Evolutionary conservation across 2,797 vertebrate genomes (phyloP).

Genomic region (Rhadinocentrus ornatus): DNA sequence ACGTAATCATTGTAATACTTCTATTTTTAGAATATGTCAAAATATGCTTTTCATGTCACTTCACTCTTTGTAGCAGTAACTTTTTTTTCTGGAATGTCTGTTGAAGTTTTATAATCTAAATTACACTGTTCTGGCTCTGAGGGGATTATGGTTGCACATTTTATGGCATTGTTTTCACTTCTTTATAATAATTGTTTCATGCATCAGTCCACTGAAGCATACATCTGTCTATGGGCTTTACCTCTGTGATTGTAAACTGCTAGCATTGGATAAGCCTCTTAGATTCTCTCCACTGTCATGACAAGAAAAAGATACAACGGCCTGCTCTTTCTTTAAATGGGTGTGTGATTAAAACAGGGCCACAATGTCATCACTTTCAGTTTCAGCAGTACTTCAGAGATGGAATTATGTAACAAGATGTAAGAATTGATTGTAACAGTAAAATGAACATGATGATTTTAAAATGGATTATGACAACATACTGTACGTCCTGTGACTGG

Average conservation of each 20-base stretch:
- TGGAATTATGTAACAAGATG: conserved; percentile 55
- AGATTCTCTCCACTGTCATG: conserved; percentile 63
- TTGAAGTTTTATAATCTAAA: conserved; percentile 26
- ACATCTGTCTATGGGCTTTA: conserved; percentile 31
- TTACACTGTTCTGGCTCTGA: conserved; percentile 27
- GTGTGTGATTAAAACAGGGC: conserved; percentile 34
- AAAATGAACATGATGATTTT: conserved; percentile 25
- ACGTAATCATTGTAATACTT: conserved; percentile 8
- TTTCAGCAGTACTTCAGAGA: conserved; percentile 33
- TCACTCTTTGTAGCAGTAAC: background rate
- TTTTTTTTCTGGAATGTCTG: conserved; percentile 7
- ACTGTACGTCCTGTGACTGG: background rate
- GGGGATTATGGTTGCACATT: conserved; percentile 49
- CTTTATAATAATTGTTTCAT: conserved; percentile 22
- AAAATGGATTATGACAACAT: conserved; percentile 19
- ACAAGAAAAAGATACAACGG: conserved; percentile 61
- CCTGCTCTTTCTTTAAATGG: conserved; percentile 41
- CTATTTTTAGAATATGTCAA: background rate
- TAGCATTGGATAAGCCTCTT: conserved; percentile 71
- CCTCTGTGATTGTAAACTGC: conserved; percentile 42
- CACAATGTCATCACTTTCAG: conserved; percentile 45
- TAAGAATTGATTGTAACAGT: conserved; percentile 12
- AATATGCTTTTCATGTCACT: conserved; percentile 3
- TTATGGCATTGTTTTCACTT: conserved; percentile 34
- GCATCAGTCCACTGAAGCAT: conserved; percentile 38